Conservation (phyloP, 2,797 vertebrate genomes). For the Syndactyla subalaris region DNA sequence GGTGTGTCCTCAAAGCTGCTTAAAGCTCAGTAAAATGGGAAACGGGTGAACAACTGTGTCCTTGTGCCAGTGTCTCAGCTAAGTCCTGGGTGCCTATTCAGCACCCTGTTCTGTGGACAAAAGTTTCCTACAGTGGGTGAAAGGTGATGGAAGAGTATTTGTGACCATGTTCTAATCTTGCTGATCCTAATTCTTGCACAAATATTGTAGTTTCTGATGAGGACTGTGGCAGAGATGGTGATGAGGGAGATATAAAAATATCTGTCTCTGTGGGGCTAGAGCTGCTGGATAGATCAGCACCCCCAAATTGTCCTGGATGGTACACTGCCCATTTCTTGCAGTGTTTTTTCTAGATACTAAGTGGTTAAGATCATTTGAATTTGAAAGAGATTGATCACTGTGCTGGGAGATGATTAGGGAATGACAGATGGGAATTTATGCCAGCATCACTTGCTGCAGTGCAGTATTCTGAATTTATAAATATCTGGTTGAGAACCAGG, state of each 20-base stretch:
- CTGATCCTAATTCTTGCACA: neutral
- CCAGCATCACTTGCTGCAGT: neutral
- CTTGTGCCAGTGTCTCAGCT: neutral
- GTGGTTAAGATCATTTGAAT: slow-evolving; percentile 23
- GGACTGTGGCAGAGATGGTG: neutral
- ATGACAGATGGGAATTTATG: slow-evolving; percentile 48
- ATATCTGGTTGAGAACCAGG: slow-evolving; percentile 29
- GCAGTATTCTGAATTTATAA: slow-evolving; percentile 47
- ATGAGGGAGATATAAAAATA: neutral
- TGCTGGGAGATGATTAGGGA: slow-evolving; percentile 39
- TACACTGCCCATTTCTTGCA: neutral
- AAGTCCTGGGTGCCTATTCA: neutral
- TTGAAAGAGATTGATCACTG: slow-evolving; percentile 21
- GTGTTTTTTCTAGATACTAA: neutral
- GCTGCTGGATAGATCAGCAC: neutral
- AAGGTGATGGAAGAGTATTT: neutral
- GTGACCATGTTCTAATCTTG: neutral
- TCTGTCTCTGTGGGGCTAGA: neutral
- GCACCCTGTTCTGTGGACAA: neutral
- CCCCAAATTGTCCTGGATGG: neutral
- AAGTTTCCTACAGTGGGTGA: neutral
- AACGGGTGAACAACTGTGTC: neutral
- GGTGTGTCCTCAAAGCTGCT: neutral
- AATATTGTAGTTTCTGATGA: neutral
- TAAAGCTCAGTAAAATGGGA: neutral